Percentiles rank a stretch among this genome's conserved stretches.
These are phyloP conservation scores for Galago senegalensis DNA, from an alignment of 2,797 vertebrate species.

Conservation along the genomic window DNA sequence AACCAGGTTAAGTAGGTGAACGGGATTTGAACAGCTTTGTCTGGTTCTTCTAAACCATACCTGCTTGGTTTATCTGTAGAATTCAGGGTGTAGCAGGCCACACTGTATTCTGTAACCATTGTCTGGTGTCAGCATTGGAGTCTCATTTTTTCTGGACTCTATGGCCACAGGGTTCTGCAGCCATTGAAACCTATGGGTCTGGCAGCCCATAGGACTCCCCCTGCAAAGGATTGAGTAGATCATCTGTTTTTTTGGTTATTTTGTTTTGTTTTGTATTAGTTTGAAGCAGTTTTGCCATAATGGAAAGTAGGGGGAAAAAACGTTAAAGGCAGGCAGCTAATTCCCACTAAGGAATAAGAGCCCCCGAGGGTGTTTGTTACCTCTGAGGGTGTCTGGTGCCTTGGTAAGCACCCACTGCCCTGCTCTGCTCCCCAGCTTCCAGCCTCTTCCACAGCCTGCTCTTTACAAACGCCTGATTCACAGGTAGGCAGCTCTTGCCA, in stretches of 20 bases:
- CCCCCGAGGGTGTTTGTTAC: background rate
- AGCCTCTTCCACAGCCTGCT: no score
- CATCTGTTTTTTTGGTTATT: no score
- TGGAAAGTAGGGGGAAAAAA: background rate
- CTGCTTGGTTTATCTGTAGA: background rate
- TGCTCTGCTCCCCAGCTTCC: background rate
- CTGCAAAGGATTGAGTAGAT: background rate
- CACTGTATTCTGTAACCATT: background rate
- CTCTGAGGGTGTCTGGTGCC: background rate
- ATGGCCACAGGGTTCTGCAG: background rate
- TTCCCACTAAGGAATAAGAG: background rate
- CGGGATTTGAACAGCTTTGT: background rate
- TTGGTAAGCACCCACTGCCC: background rate
- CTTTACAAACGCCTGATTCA: background rate
- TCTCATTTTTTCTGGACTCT: background rate
- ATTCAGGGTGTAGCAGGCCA: background rate
- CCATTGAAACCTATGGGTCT: background rate
- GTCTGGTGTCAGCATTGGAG: background rate
- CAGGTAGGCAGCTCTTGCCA: background rate
- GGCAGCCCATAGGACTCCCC: no score
- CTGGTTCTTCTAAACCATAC: background rate
- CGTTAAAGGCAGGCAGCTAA: background rate
- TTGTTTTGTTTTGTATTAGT: background rate
- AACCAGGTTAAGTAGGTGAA: background rate
- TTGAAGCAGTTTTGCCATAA: background rate